These are phyloP conservation scores for Zeugodacus cucurbitae DNA, from an alignment of 1,140 invertebrate genomes.

Conservation along the genomic window DNA sequence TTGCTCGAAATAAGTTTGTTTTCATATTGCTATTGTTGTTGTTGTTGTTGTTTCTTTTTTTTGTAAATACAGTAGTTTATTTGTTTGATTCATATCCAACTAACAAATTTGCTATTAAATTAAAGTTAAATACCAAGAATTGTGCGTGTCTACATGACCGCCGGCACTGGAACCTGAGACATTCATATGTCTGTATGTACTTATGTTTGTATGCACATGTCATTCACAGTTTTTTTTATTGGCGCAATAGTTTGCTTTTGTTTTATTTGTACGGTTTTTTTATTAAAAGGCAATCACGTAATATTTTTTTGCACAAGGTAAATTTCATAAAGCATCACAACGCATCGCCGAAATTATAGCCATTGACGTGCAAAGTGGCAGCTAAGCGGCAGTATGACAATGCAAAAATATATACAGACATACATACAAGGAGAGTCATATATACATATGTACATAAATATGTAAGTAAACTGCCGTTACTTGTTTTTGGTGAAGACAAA, in stretches of 20 bases:
- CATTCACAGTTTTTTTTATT: not conserved
- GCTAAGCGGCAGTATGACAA: not conserved
- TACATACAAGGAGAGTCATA: not conserved
- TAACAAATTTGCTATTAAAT: not conserved
- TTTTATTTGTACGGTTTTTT: not conserved
- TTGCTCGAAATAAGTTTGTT: not conserved
- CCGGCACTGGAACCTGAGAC: not conserved
- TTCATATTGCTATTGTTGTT: not conserved
- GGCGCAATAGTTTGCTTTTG: not conserved
- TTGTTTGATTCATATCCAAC: not conserved
- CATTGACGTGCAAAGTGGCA: not conserved
- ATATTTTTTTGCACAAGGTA: not conserved
- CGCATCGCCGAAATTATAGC: not conserved
- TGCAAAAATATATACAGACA: not conserved
- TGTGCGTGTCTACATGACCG: slow-evolving; percentile 12
- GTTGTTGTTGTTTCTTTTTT: not conserved
- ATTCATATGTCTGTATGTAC: not conserved
- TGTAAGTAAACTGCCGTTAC: too few relatives aligned
- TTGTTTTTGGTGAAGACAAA: too few relatives aligned
- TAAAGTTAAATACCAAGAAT: not conserved
- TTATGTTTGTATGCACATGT: not conserved
- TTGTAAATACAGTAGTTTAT: not conserved
- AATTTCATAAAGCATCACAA: not conserved
- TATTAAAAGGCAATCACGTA: not conserved
- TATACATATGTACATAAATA: not conserved